Conservation (phyloP, 2,888 invertebrate genomes). For the Synergus itoensis region DNA sequence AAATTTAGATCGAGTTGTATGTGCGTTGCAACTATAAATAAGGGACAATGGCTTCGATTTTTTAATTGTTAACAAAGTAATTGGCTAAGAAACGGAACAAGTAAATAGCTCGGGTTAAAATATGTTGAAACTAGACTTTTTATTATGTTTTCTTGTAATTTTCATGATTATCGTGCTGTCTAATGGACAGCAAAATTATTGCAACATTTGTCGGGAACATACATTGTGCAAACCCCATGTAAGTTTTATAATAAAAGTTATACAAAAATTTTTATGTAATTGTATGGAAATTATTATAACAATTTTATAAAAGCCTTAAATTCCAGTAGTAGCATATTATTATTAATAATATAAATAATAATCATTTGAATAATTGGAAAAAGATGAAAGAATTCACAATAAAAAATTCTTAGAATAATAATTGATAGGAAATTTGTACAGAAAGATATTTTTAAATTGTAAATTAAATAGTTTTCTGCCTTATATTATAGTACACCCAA, state of each 20-base stretch:
- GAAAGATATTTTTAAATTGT: background rate
- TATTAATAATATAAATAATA: no score
- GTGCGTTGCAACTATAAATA: background rate
- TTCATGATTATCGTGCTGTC: background rate
- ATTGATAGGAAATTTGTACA: background rate
- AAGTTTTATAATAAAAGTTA: no score
- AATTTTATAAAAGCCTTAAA: no score
- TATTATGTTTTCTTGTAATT: background rate
- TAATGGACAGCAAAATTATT: background rate
- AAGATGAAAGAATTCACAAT: no score
- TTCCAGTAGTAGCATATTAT: no score
- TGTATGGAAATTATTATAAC: no score
- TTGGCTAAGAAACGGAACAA: no score
- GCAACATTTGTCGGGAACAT: conserved; percentile 8
- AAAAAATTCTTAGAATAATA: no score
- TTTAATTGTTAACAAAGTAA: background rate
- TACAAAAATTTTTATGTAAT: no score
- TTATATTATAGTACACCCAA: background rate
- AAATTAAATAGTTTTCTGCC: no score
- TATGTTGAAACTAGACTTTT: background rate
- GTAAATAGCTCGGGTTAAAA: background rate
- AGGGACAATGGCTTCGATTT: background rate
- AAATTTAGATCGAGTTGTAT: background rate
- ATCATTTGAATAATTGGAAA: no score
- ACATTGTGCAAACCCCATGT: background rate